These are phyloP conservation scores for Actenoides hombroni DNA, from an alignment of 2,113 vertebrate species.

Conservation along the genomic window DNA sequence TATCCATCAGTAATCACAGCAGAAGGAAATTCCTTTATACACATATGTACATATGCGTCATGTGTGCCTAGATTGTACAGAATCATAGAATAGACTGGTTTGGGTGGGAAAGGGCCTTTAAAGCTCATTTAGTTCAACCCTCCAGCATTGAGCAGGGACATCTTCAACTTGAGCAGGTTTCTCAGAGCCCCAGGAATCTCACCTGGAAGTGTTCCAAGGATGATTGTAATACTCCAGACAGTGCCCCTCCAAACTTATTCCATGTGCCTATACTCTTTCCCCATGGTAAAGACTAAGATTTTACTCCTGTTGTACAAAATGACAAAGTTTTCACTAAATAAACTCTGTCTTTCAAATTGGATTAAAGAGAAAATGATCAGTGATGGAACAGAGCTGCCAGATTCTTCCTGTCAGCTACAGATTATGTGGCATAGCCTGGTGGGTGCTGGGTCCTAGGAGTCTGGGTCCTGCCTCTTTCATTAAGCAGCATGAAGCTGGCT, in stretches of 20 bases:
- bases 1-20: not conserved
- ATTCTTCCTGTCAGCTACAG: not conserved
- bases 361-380: not conserved
- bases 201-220: not conserved
- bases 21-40: not conserved
- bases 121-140: not conserved
- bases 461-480: constrained; percentile 34
- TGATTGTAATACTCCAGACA: not conserved
- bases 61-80: fast-evolving
- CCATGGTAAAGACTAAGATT: not conserved
- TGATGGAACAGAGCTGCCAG: not conserved
- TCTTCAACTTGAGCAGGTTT: not conserved
- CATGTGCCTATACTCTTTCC: fast-evolving
- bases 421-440: not conserved
- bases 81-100: too few relatives aligned
- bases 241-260: not conserved
- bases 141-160: not conserved
- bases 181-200: not conserved
- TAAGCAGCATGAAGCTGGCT: not conserved
- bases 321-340: not conserved
- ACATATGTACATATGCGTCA: fast-evolving
- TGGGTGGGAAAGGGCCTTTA: not conserved
- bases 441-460: not conserved
- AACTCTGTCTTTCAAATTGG: not conserved
- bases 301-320: not conserved